These are phyloP conservation scores for Phrynocephalus guinanensis DNA, from an alignment of 2,797 vertebrate species.

Conservation along the genomic window DNA sequence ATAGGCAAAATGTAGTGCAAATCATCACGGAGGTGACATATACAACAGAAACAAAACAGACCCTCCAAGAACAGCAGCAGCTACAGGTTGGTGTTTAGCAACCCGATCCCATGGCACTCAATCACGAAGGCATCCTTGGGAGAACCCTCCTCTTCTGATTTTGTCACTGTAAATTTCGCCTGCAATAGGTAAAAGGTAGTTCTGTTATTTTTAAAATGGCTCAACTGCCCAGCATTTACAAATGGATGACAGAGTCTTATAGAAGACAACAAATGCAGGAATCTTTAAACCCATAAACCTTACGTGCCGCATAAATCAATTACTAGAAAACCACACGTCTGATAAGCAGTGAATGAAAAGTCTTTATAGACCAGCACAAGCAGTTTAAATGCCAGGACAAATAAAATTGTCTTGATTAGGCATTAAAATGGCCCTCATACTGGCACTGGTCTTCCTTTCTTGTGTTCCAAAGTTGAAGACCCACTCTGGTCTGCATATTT, in stretches of 20 bases:
- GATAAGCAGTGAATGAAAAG: background rate
- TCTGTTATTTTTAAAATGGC: background rate
- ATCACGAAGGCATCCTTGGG: constrained; percentile 86
- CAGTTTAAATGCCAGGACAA: background rate
- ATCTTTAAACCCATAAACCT: background rate
- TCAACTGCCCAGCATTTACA: background rate
- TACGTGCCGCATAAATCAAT: background rate
- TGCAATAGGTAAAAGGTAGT: constrained; percentile 68
- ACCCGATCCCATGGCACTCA: constrained; percentile 92
- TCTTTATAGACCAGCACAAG: background rate
- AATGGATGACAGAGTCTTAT: background rate
- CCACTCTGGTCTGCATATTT: too few relatives aligned
- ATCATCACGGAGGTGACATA: constrained; percentile 50
- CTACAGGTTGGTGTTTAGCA: constrained; percentile 83
- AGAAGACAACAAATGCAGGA: background rate
- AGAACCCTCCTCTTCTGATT: constrained; percentile 85
- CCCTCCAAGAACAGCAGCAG: constrained; percentile 1
- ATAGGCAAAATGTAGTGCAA: constrained; percentile 50
- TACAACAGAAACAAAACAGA: constrained; percentile 15
- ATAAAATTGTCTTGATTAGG: background rate
- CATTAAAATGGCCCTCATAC: background rate
- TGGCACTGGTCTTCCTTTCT: background rate
- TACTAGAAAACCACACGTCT: background rate
- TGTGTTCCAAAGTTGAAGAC: too few relatives aligned
- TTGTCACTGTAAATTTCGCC: constrained; percentile 93